A percentile compares a stretch with the other conserved stretches of the same genome.
phyloP scores from a whole-genome alignment of 2,888 invertebrate genomes.

The Aleiodes testaceus region DNA sequence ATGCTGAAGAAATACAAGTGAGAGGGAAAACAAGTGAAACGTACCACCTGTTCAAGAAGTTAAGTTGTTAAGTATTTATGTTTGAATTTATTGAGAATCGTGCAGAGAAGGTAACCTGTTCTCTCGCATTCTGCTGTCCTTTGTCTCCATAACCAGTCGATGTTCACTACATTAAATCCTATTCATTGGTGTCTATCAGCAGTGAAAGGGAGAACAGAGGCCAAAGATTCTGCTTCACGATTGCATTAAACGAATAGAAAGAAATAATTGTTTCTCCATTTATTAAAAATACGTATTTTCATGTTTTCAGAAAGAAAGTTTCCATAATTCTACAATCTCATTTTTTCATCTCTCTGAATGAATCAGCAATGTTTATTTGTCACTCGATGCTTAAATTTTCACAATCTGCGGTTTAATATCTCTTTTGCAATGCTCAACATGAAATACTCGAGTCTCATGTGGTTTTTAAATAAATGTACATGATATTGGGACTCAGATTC shows the following conservation, averaged over 20 bases:
- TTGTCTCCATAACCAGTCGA: constrained; percentile 17
- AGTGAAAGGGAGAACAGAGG: constrained; percentile 12
- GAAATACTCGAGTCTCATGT: background rate
- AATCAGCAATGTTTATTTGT: too few relatives aligned
- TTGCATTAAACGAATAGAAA: constrained; percentile 19
- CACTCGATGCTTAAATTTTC: too few relatives aligned
- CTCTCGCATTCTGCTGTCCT: constrained; percentile 17
- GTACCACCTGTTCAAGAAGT: constrained; percentile 1
- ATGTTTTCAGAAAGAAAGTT: too few relatives aligned
- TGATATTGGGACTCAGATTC: constrained; percentile 10
- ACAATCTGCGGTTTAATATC: too few relatives aligned
- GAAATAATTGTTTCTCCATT: background rate
- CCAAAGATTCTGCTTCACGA: background rate
- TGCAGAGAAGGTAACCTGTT: constrained; percentile 29
- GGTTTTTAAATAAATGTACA: background rate
- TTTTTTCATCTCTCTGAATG: too few relatives aligned
- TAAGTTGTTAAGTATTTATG: too few relatives aligned
- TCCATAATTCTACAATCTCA: too few relatives aligned
- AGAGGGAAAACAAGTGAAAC: constrained; percentile 19
- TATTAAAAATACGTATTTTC: background rate
- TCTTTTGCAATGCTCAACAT: background rate
- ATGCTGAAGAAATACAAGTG: constrained; percentile 6
- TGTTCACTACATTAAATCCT: background rate
- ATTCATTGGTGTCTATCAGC: background rate
- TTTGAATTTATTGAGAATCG: constrained; percentile 22